These are phyloP conservation scores for Bryconaethiops microstoma DNA, from an alignment of 2,797 vertebrate species.

Conservation along the genomic window DNA sequence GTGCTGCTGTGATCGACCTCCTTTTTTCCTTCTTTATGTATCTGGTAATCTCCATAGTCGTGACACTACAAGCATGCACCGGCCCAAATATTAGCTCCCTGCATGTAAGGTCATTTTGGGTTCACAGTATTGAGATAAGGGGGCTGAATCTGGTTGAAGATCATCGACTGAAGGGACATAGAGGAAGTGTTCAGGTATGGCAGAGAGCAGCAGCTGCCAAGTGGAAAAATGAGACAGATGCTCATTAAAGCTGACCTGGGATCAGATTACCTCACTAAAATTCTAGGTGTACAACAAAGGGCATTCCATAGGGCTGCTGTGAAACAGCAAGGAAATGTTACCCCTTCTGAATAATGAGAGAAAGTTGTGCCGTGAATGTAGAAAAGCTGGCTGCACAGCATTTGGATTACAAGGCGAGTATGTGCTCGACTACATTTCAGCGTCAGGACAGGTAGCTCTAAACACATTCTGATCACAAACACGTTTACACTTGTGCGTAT, in stretches of 20 bases:
- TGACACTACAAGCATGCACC: not conserved
- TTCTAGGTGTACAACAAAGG: not conserved
- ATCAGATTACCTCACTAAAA: not conserved
- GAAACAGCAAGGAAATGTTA: not conserved
- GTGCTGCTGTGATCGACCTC: not conserved
- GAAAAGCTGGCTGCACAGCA: no score
- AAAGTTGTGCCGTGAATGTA: not conserved
- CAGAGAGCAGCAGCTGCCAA: not conserved
- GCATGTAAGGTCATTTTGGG: not conserved
- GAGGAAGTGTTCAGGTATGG: not conserved
- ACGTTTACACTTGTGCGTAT: no score
- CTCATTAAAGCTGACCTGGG: not conserved
- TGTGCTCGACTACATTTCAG: no score
- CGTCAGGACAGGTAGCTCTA: no score
- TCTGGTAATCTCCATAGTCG: not conserved
- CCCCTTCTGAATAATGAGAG: not conserved
- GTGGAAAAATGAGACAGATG: not conserved
- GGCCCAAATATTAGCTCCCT: not conserved
- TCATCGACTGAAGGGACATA: not conserved
- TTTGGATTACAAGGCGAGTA: no score
- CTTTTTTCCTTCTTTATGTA: not conserved
- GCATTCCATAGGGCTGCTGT: not conserved
- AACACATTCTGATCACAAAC: no score
- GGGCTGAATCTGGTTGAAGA: not conserved
- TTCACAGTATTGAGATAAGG: not conserved